Evolutionary conservation across 2,888 invertebrate species (phyloP), one percentile per base, ranked within the genome.

Genomic region (Heliothis peltigera): DNA sequence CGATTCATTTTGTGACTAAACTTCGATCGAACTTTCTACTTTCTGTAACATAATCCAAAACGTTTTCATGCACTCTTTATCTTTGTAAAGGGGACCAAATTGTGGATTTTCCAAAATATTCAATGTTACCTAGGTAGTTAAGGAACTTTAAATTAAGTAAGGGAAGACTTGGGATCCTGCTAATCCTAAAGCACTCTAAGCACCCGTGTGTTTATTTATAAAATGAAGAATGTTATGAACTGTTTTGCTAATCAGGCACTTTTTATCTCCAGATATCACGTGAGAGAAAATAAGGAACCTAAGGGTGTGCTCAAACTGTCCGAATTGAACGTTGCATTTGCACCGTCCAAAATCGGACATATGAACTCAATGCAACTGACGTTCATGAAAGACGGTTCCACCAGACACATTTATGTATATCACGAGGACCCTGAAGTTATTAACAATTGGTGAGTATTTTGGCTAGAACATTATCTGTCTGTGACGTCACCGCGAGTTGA

Each of bases 341-440:
- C 98, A 0, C 98, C 98, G 0, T 94, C 96, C 48, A 98, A 98
- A 94, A 97, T 98, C 57, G 97, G 96, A 17, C 96, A 97, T 88
- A 96, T 96, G 84, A 98, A 97, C 88, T 98, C 98, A 10, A 95
- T 98, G 90, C 98, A 98, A 93, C 92, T 98, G 43, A 97, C 98
- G 0, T 98, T 97, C 85, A 96, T 98, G 89, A 97, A 97, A 86
- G 98, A 98, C 70, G 98, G 98, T 0, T 96, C 97, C 3, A 98
- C 98, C 0, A 92, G 98, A 71, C 98, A 98, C 85, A 97, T 98
- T 79, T 98, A 97, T 88, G 97, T 98, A 0, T 98, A 98, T 87
- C 97, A 98, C 77, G 97, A 98, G 78, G 97, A 97, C 79, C 96
- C 98, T 1, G 98, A 98, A 94, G 96, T 97, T 53, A 97, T 98